Evolutionary conservation across 2,888 invertebrate species (phyloP).

Genomic region (Diarsia dahlii): DNA sequence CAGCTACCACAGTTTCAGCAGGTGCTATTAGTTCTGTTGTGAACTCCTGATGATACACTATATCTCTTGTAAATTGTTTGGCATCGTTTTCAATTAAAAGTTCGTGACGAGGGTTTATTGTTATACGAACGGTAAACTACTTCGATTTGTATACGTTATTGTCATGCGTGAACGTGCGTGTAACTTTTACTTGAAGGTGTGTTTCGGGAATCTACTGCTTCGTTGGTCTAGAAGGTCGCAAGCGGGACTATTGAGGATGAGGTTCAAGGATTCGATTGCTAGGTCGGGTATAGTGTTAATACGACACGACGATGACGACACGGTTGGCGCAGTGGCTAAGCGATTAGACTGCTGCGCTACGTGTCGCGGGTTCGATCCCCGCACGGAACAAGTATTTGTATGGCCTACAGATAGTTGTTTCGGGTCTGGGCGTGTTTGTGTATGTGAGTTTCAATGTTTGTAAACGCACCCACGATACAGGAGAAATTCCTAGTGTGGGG

Average conservation of each 20-base stretch:
- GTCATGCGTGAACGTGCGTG: constrained; percentile 10
- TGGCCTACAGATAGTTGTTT: too few relatives aligned
- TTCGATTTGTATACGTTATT: constrained; percentile 44
- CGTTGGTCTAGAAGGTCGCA: not conserved
- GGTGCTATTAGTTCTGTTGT: constrained; percentile 43
- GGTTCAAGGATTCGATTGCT: not conserved
- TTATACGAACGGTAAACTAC: constrained; percentile 17
- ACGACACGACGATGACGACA: too few relatives aligned
- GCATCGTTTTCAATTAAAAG: constrained; percentile 68
- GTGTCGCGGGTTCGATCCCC: too few relatives aligned
- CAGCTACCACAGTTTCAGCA: constrained; percentile 10
- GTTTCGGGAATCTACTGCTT: not conserved
- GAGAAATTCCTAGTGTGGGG: too few relatives aligned
- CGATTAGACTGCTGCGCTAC: too few relatives aligned
- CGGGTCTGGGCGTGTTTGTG: too few relatives aligned
- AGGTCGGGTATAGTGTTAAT: too few relatives aligned
- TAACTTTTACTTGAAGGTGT: not conserved
- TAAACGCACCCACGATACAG: too few relatives aligned
- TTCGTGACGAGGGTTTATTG: constrained; percentile 63
- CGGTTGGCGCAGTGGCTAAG: too few relatives aligned
- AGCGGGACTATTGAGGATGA: not conserved
- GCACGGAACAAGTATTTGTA: too few relatives aligned
- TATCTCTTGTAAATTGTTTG: constrained; percentile 57
- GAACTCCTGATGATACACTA: constrained; percentile 49
- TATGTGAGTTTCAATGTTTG: too few relatives aligned